Evolutionary conservation across 2,797 vertebrate species (phyloP), one percentile per base, ranked within the genome.

Genomic region (Bufotes viridis): DNA sequence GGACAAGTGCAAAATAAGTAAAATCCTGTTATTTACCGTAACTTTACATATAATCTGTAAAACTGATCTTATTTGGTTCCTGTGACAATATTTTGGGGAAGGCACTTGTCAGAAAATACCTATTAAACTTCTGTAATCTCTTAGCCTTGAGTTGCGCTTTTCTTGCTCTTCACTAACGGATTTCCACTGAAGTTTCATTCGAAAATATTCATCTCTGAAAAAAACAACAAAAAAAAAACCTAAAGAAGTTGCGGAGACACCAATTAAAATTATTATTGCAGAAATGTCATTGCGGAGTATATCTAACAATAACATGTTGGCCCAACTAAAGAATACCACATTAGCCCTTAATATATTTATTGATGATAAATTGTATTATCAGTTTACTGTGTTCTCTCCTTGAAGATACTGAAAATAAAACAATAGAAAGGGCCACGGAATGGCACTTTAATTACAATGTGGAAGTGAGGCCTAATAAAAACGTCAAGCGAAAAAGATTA

Each of bases 171-270:
- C 97, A 0, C 97, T 99, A 79, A 99, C 94, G 0, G 98, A 99
- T 82, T 99, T 99, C 98, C 98, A 99, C 93, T 99, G 98, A 55
- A 99, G 95, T 92, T 99, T 99, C 98, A 99, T 99, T 92, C 96
- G 95, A 94, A 99, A 99, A 94, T 99, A 99, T 80, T 99, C 98
- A 17, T 99, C 98, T 15, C 98, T 99, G 90, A 76, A 93, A 63
- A 57, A 15, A 22, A 0, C n/a, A n/a, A 34, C 29, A 34, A 34
- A 34, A 74, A 75, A 60, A 72, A 14, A 57, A 67, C 15, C 10
- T 0, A 12, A 20, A 63, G 60, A 22, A 63, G 18, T 67, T 49
- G n/a, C 20, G 11, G 26, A 26, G 26, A 79, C 60, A 63, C 13
- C 58, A 85, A 85, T 85, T 85, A 85, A 60, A 85, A 65, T 65